phyloP scores from a whole-genome alignment of 2,888 invertebrate genomes.

The Ctena decussata region DNA sequence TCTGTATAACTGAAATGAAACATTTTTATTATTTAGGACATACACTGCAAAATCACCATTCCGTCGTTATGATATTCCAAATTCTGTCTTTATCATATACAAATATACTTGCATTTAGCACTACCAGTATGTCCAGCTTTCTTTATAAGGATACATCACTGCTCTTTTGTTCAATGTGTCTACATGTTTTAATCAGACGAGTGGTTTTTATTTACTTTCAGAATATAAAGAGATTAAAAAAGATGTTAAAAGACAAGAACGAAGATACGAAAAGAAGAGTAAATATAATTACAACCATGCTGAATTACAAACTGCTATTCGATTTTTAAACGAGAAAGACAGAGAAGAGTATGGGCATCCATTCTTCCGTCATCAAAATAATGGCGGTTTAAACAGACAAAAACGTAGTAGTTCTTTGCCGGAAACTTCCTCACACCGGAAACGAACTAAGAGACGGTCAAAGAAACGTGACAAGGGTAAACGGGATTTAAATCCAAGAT shows the following conservation, averaged over 20 bases:
- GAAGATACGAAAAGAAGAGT: constrained; percentile 51
- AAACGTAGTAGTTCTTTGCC: constrained; percentile 35
- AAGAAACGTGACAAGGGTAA: constrained; percentile 56
- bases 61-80: no score
- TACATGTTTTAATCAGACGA: no score
- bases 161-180: no score
- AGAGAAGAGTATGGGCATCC: constrained; percentile 70
- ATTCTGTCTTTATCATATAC: no score
- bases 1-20: no score
- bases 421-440: constrained; percentile 13
- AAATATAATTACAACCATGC: constrained; percentile 54
- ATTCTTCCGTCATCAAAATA: constrained; percentile 39
- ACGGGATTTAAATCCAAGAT: constrained; percentile 68
- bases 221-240: constrained; percentile 79
- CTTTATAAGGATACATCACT: no score
- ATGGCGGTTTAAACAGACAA: constrained; percentile 11
- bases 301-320: constrained; percentile 70
- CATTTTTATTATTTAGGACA: no score
- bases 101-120: no score
- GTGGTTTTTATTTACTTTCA: constrained; percentile 52
- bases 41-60: no score
- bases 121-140: no score
- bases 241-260: constrained; percentile 71
- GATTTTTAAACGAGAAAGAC: constrained; percentile 80
- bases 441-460: constrained; percentile 47